Evolutionary conservation across 2,113 vertebrate genomes (phyloP), one percentile per base, ranked within the genome.

Genomic region (Entomyzon cyanotis): DNA sequence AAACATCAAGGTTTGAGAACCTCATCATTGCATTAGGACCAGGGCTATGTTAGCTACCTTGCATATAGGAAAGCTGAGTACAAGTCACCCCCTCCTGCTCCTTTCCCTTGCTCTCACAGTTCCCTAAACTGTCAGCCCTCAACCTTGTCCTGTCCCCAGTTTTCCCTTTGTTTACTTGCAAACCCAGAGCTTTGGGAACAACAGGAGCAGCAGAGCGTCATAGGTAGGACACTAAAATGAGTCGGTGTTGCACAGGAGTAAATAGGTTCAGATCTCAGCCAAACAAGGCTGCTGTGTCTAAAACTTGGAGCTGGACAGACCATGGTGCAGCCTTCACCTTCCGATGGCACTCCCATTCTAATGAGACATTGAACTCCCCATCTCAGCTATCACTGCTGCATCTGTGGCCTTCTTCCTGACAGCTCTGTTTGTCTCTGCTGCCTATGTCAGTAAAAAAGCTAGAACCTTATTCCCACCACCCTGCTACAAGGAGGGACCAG

Each of bases 101-200:
- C 31, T 52, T 69, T 22, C 23, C 25, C 20, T 56, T 85, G 52
- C 15, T 85, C 21, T 75, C 44, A 71, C 28, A 23, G 30, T 39
- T 82, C 37, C 19, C n/a, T 65, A 12, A 74, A 87, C n/a, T 39
- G 4, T 76, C 37, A 80, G 58, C 35, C 15, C 47, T 88, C 39
- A 30, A 6, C 5, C 11, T 1, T 44, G 20, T 50, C 31, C 42
- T 3, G 0, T 49, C 3, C 5, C 18, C 24, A 30, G 47, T 50
- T 39, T 9, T 74, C 9, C 17, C 60, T n/a, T 63, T 76, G 49
- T 68, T 67, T 14, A 17, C 30, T 46, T 50, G n/a, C 33, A 39
- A 39, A 78, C 27, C 11, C 14, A 83, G 49, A 69, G 35, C 35
- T 64, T 80, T 49, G 76, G 27, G 27, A 83, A 23, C 28, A 78